Percentiles rank a stretch among this genome's conserved stretches.
These are phyloP conservation scores for Sylvilagus bachmani DNA, from an alignment of 2,113 vertebrate genomes.

Conservation along the genomic window DNA sequence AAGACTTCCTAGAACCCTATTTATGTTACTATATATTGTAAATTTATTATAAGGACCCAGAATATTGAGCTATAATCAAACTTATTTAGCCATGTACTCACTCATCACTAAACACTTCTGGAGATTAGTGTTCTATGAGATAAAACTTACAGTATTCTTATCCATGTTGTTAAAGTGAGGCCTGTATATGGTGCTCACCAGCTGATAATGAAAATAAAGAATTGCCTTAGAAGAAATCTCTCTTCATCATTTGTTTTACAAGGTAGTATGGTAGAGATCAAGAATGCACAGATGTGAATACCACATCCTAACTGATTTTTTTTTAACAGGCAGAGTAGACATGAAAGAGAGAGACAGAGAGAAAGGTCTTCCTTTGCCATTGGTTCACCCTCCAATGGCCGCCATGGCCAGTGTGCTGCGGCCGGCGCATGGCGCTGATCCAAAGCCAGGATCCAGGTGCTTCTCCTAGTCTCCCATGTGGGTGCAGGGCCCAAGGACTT, in stretches of 20 bases:
- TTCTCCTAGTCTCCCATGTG: too few relatives aligned
- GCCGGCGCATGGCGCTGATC: too few relatives aligned
- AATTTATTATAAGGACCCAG: neutral
- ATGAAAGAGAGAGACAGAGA: too few relatives aligned
- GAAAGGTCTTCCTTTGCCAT: too few relatives aligned
- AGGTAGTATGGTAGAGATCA: neutral
- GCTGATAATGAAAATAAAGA: neutral
- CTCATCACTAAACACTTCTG: neutral
- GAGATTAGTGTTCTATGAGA: neutral
- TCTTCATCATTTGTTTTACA: neutral
- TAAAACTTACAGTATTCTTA: neutral
- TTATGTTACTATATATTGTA: neutral
- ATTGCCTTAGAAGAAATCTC: neutral
- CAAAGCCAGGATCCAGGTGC: too few relatives aligned
- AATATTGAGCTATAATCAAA: neutral
- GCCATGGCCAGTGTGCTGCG: too few relatives aligned
- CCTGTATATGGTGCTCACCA: neutral
- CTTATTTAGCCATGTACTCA: neutral
- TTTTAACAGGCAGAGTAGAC: too few relatives aligned
- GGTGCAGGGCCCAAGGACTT: too few relatives aligned
- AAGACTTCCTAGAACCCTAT: neutral
- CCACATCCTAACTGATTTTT: neutral
- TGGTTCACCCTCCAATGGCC: too few relatives aligned
- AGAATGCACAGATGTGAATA: neutral
- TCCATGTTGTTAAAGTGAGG: neutral